A percentile compares a stretch with the other conserved stretches of the same genome.
Evolutionary conservation across 2,888 invertebrate species (phyloP).

Genomic region (Ctenicera cuprea): DNA sequence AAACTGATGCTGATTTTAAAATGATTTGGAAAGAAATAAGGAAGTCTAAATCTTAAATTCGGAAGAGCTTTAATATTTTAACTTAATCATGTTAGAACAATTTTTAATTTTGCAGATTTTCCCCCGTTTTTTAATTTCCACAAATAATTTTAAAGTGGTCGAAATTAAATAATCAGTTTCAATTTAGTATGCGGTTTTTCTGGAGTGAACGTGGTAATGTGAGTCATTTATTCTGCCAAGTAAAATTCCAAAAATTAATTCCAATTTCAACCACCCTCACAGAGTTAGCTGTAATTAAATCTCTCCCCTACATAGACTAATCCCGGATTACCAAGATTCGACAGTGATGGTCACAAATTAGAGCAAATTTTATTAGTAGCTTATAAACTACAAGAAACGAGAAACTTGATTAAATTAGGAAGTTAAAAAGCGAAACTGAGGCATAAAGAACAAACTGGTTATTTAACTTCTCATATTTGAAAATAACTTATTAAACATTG

Average conservation of each 20-base stretch:
- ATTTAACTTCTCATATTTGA: too few species aligned
- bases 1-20: conserved; percentile 41
- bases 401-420: conserved; percentile 30
- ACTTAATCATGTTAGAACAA: conserved; percentile 7
- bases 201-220: conserved; percentile 21
- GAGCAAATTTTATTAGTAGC: conserved; percentile 37
- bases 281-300: conserved; percentile 45
- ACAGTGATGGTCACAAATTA: conserved; percentile 57
- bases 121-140: background rate
- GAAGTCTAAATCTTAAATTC: conserved; percentile 21
- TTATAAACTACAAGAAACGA: conserved; percentile 35
- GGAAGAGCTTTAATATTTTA: conserved; percentile 22
- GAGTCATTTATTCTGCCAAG: conserved; percentile 31
- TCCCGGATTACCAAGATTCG: conserved; percentile 54
- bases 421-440: background rate
- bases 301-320: conserved; percentile 45
- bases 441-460: too few species aligned
- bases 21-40: conserved; percentile 37
- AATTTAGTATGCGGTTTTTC: conserved; percentile 8
- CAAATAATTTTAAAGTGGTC: background rate
- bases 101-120: background rate
- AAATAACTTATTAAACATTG: background rate
- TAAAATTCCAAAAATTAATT: conserved; percentile 39
- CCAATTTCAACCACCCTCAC: conserved; percentile 23
- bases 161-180: conserved; percentile 18